Conservation (phyloP, 2,797 vertebrate species). For the Geotrypetes seraphini region DNA sequence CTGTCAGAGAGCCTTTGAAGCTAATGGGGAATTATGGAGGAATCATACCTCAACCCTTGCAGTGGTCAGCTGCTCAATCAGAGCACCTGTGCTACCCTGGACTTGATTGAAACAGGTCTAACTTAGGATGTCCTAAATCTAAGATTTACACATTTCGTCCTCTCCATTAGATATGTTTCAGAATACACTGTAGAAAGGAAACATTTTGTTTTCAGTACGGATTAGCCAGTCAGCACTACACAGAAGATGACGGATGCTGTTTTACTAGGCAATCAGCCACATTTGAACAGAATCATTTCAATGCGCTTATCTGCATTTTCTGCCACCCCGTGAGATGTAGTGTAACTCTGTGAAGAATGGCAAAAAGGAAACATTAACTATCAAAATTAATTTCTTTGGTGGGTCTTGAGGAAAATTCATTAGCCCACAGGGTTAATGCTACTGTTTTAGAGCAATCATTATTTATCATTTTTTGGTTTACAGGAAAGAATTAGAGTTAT, state of each 20-base stretch:
- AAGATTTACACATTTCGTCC: no score
- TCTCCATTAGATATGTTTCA: no score
- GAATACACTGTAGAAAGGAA: constrained; percentile 4
- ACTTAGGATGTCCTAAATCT: no score
- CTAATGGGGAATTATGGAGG: no score
- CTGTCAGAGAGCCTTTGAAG: no score
- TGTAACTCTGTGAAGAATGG: constrained; percentile 32
- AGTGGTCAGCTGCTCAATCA: no score
- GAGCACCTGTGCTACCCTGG: no score
- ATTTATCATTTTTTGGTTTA: constrained; percentile 66
- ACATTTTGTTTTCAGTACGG: not conserved
- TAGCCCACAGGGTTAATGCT: constrained; percentile 63
- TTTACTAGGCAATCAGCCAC: no score
- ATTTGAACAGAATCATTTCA: constrained; percentile 14
- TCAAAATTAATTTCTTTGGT: constrained; percentile 50
- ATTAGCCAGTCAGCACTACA: not conserved
- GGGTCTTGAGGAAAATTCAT: constrained; percentile 29
- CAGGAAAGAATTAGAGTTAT: constrained; percentile 62
- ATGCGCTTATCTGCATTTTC: constrained; percentile 24
- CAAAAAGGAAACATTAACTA: constrained; percentile 40
- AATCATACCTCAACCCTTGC: no score
- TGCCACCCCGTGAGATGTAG: constrained; percentile 20
- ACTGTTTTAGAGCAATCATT: constrained; percentile 52
- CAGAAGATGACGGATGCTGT: no score
- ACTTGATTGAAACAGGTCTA: no score